Evolutionary conservation across 2,797 vertebrate genomes (phyloP).

Genomic region (Scolopax bukidnonensis): DNA sequence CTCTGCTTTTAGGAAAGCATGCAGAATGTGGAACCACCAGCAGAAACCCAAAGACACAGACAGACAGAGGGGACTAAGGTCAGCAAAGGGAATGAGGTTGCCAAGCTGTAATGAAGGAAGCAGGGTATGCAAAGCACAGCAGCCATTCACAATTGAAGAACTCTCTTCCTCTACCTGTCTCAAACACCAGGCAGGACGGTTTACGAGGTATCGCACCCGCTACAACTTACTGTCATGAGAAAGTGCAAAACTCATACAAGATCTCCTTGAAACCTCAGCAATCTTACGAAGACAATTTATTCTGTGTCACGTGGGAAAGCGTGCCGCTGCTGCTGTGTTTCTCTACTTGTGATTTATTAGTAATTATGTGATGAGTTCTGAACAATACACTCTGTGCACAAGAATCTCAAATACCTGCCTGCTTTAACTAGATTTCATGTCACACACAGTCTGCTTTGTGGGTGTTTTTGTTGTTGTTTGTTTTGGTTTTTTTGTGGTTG

Average conservation of each 20-base stretch:
- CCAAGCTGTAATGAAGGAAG: slow-evolving; percentile 82
- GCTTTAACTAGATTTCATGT: neutral
- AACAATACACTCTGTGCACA: neutral
- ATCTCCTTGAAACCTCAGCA: slow-evolving; percentile 59
- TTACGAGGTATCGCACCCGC: slow-evolving; percentile 44
- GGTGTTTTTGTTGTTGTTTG: too few species aligned
- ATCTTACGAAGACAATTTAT: slow-evolving; percentile 49
- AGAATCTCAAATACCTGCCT: neutral
- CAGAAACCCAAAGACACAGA: slow-evolving; percentile 54
- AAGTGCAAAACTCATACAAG: slow-evolving; percentile 34
- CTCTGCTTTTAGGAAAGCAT: slow-evolving; percentile 72
- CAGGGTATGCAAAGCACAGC: slow-evolving; percentile 77
- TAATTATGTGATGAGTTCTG: neutral
- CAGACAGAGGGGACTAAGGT: slow-evolving; percentile 52
- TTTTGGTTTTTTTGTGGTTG: too few species aligned
- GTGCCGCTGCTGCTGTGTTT: slow-evolving; percentile 8
- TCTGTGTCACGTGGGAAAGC: neutral
- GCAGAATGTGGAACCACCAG: slow-evolving; percentile 77
- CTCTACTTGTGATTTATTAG: slow-evolving; percentile 18
- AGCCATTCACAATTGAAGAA: slow-evolving; percentile 56
- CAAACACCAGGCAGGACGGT: slow-evolving; percentile 48
- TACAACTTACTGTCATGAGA: slow-evolving; percentile 39
- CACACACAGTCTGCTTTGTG: neutral
- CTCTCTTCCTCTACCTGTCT: slow-evolving; percentile 57
- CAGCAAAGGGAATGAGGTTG: slow-evolving; percentile 67